Evolutionary conservation across 2,797 vertebrate genomes (phyloP), one percentile per base, ranked within the genome.

Genomic region (Eutrigla gurnardus): DNA sequence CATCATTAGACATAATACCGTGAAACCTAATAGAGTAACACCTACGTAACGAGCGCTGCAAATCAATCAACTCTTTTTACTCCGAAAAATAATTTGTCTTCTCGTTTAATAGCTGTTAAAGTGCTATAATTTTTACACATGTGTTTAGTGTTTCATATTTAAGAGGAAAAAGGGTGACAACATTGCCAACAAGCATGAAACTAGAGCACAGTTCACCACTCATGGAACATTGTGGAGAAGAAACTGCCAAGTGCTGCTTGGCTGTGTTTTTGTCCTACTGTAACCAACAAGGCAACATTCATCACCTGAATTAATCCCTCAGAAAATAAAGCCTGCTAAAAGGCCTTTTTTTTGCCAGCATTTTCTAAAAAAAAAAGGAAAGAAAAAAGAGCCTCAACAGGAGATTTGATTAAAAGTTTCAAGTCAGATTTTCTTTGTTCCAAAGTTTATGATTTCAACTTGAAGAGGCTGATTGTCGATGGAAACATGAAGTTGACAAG

Each of bases 71-170:
- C 78, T 50, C 73, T 73, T 92, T 94, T 92, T 84, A 88, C 70
- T 77, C 78, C 54, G 77, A 82, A 89, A 92, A 91, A 91, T 87
- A 82, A 92, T 92, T 91, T 92, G 89, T 90, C 86, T 86, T 91
- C 89, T 13, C 81, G 75, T 91, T 91, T 91, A 81, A 92, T 78
- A 73, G 89, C 86, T 76, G 79, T 92, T 92, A 88, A 93, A 89
- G 80, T 80, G 73, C 86, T 73, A 81, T 88, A 69, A 85, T 86
- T 89, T 90, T 88, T 84, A 88, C 67, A 67, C 79, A 54, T 70
- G 90, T 93, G 92, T 93, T 92, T 90, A 93, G 85, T 92, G 90
- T 93, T 93, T 93, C 87, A 93, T 86, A 91, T 90, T 91, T 82
- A 86, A 87, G 83, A 89, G 91, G 91, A 82, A 93, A 93, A 94